These are phyloP conservation scores for Embiotoca jacksoni DNA, from an alignment of 2,113 vertebrate species.

Conservation along the genomic window DNA sequence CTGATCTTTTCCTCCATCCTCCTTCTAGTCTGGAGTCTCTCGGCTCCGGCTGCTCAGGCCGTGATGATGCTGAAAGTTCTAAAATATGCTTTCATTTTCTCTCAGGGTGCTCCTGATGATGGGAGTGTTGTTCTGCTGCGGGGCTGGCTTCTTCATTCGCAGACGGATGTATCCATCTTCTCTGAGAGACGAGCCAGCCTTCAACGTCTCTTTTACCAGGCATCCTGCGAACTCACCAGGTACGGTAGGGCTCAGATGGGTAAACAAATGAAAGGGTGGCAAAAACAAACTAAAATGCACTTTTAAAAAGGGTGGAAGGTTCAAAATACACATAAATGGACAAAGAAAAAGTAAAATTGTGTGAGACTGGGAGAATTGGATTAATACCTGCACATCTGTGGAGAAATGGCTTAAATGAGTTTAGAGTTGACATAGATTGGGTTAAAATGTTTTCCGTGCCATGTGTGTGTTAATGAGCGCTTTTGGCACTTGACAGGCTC, in stretches of 20 bases:
- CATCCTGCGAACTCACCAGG: constrained; percentile 90
- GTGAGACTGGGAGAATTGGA: no score
- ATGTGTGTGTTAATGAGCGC: no score
- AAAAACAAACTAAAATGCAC: not conserved
- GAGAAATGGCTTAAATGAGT: no score
- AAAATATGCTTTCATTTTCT: not conserved
- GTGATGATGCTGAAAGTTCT: not conserved
- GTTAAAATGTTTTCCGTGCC: no score
- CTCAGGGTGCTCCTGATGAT: constrained; percentile 97
- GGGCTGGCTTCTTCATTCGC: constrained; percentile 96
- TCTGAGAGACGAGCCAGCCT: constrained; percentile 92
- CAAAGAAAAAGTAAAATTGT: no score
- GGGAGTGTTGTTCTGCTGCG: constrained; percentile 97
- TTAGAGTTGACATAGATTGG: no score
- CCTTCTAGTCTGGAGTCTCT: not conserved
- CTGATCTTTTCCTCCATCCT: not conserved
- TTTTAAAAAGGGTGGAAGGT: no score
- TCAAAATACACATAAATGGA: no score
- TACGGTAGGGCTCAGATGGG: constrained; percentile 53
- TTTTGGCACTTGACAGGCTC: no score
- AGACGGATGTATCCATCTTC: constrained; percentile 94
- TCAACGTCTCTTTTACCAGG: constrained; percentile 97
- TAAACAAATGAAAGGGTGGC: not conserved
- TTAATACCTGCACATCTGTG: no score
- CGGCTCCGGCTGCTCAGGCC: not conserved